These are phyloP conservation scores for Garrulus glandarius DNA, from an alignment of 2,797 vertebrate species.

Conservation along the genomic window DNA sequence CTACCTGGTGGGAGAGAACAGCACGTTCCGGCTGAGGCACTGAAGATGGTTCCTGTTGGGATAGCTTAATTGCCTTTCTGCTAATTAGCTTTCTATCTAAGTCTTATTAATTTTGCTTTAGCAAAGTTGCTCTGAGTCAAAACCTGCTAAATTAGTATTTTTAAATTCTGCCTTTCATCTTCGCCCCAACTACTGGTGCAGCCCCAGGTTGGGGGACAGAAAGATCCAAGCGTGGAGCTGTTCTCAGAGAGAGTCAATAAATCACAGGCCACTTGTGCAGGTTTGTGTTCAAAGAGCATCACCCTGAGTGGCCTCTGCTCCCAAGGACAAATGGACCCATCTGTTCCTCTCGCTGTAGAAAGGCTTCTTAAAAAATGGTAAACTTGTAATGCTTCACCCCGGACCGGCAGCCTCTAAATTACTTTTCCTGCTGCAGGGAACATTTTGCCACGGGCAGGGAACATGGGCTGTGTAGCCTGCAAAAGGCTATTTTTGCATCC, in stretches of 20 bases:
- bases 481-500: neutral
- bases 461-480: neutral
- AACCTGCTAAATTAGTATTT: conserved; percentile 43
- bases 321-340: neutral
- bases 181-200: neutral
- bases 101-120: conserved; percentile 40
- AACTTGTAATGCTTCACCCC: neutral
- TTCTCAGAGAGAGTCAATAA: neutral
- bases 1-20: conserved; percentile 27
- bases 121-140: conserved; percentile 1
- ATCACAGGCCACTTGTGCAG: neutral
- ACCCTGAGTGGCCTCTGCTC: neutral
- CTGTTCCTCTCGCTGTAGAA: neutral
- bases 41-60: conserved; percentile 41
- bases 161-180: conserved; percentile 39
- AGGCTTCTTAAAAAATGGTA: neutral
- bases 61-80: conserved; percentile 51
- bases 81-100: conserved; percentile 55
- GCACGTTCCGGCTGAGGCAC: neutral
- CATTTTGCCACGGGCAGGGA: neutral
- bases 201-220: neutral
- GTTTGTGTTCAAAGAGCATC: neutral
- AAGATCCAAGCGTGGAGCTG: neutral
- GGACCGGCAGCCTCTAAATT: neutral
- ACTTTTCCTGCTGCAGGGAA: conserved; percentile 1